Conservation (phyloP, 2,888 invertebrate genomes). For the Hydroisotoma schaefferi region DNA sequence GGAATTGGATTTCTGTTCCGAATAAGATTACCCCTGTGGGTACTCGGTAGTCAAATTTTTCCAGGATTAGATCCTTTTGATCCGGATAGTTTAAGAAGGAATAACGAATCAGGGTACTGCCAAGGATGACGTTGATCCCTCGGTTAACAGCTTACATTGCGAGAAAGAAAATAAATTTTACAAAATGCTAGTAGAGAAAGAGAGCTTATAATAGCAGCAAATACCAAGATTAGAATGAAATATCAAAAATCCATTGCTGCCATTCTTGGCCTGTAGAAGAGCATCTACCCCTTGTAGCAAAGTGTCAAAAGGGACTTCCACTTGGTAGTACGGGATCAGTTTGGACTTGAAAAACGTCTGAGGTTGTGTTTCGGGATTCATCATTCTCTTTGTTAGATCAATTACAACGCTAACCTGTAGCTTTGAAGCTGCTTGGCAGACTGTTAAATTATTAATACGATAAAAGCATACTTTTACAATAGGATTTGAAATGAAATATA, state of each 20-base stretch:
- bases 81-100: conserved; percentile 42
- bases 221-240: conserved; percentile 43
- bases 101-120: conserved; percentile 45
- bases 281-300: conserved; percentile 41
- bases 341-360: conserved; percentile 40
- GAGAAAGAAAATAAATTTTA: background rate
- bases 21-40: conserved; percentile 44
- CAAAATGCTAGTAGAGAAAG: background rate
- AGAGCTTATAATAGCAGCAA: background rate
- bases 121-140: conserved; percentile 43
- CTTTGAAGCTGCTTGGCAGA: conserved; percentile 58
- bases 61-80: conserved; percentile 37
- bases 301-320: conserved; percentile 42
- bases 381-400: conserved; percentile 58
- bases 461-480: background rate
- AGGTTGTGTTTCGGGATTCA: conserved; percentile 37
- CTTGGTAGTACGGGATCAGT: conserved; percentile 43
- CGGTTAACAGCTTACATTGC: conserved; percentile 37
- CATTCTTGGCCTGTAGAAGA: conserved; percentile 40
- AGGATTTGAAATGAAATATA: no score
- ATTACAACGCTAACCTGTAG: conserved; percentile 61
- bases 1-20: conserved; percentile 36
- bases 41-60: conserved; percentile 47
- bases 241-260: conserved; percentile 47
- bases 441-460: no score